Conservation (phyloP, 2,113 vertebrate genomes). For the Tachysurus fulvidraco region DNA sequence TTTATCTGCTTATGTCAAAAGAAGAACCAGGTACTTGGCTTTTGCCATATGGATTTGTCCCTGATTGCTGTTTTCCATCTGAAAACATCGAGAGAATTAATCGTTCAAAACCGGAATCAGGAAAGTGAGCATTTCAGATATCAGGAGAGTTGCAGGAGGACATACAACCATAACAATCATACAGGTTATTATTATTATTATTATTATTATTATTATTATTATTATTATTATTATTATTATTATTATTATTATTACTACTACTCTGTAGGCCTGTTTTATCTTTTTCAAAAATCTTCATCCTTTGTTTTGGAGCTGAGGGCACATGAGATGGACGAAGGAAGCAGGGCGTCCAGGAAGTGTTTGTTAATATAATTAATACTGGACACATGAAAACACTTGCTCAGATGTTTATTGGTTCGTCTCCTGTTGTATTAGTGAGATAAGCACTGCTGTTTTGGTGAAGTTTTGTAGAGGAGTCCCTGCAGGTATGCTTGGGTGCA, state of each 20-base stretch:
- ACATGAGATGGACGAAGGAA: background rate
- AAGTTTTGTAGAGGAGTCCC: background rate
- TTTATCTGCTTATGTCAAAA: constrained; percentile 46
- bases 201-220: too few species aligned
- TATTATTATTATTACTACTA: too few species aligned
- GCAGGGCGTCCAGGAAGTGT: background rate
- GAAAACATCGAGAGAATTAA: background rate
- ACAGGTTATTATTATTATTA: too few species aligned
- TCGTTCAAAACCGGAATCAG: background rate
- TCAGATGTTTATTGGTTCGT: background rate
- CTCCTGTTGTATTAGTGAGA: background rate
- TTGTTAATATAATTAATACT: background rate
- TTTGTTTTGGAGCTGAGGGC: background rate
- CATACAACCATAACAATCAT: too few species aligned
- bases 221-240: too few species aligned
- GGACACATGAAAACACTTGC: background rate
- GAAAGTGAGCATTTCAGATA: background rate
- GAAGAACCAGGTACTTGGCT: constrained; percentile 40
- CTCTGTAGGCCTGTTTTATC: background rate
- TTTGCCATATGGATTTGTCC: background rate
- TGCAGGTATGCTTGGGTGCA: constrained; percentile 6
- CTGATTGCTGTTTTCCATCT: background rate
- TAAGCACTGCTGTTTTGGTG: background rate
- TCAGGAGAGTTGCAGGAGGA: background rate
- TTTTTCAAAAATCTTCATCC: background rate